These are phyloP conservation scores for Hypsopygia costalis DNA, from an alignment of 2,888 invertebrate genomes.

Conservation along the genomic window DNA sequence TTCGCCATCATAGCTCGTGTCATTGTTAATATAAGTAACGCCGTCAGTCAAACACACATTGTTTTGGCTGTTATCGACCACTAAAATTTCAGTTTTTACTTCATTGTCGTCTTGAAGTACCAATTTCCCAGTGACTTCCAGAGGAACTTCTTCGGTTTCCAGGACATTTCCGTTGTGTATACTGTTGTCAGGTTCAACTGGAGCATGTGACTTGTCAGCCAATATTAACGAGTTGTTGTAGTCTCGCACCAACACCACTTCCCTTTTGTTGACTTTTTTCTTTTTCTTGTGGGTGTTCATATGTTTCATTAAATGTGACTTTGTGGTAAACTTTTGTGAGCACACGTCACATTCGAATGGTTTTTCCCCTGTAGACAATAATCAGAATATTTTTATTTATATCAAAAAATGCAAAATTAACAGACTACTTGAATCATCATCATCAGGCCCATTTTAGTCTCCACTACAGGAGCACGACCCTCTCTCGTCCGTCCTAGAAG, in stretches of 20 bases:
- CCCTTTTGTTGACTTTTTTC: constrained; percentile 29
- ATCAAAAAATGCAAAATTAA: too few species aligned
- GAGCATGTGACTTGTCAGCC: neutral
- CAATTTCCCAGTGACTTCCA: constrained; percentile 45
- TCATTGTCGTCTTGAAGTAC: constrained; percentile 44
- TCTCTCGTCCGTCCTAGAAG: too few species aligned
- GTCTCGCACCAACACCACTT: constrained; percentile 24
- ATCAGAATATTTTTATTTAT: neutral
- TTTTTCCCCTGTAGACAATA: constrained; percentile 52
- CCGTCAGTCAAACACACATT: constrained; percentile 28
- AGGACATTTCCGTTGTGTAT: neutral
- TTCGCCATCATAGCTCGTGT: constrained; percentile 29
- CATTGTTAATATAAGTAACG: constrained; percentile 29
- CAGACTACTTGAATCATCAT: too few species aligned
- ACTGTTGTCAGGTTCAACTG: constrained; percentile 6
- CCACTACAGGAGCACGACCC: too few species aligned
- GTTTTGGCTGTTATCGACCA: constrained; percentile 37
- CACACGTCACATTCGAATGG: constrained; percentile 61
- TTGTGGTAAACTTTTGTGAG: constrained; percentile 47
- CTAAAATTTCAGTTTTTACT: constrained; percentile 41
- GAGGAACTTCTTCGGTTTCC: constrained; percentile 16
- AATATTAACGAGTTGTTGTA: constrained; percentile 1
- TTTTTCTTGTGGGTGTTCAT: constrained; percentile 41
- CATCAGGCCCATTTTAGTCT: too few species aligned
- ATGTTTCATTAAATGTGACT: constrained; percentile 53